Conservation (phyloP, 2,113 vertebrate species). For the Camelus bactrianus region DNA sequence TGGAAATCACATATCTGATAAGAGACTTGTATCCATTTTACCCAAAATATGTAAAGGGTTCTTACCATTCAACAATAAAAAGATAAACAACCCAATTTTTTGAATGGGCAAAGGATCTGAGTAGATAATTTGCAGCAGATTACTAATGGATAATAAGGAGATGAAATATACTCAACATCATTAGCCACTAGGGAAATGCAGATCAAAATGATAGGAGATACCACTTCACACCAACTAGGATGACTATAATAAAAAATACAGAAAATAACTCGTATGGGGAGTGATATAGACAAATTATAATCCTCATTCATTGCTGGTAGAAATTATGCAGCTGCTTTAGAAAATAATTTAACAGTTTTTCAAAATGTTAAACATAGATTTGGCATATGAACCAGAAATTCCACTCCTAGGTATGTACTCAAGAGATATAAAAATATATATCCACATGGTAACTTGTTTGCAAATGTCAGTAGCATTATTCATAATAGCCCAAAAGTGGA, state of each 20-base stretch:
- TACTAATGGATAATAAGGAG: not conserved
- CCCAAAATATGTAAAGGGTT: not conserved
- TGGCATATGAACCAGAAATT: not conserved
- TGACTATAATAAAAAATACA: not conserved
- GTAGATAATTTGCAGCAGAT: not conserved
- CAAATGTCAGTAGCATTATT: not conserved
- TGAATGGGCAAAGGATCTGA: not conserved
- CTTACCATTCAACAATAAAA: not conserved
- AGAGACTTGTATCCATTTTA: not conserved
- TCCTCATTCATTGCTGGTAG: not conserved
- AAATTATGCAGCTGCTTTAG: not conserved
- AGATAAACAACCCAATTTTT: not conserved
- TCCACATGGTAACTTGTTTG: not conserved
- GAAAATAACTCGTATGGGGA: not conserved
- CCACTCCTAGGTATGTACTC: not conserved
- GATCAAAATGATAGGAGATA: not conserved
- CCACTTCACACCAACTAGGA: not conserved
- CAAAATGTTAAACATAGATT: not conserved
- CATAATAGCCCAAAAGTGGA: not conserved
- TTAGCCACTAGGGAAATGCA: not conserved
- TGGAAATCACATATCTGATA: not conserved
- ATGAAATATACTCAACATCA: not conserved
- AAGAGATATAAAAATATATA: not conserved
- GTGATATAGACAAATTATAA: not conserved
- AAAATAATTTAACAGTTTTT: not conserved